Evolutionary conservation across 2,113 vertebrate genomes (phyloP).

Genomic region (Stictonetta naevosa): DNA sequence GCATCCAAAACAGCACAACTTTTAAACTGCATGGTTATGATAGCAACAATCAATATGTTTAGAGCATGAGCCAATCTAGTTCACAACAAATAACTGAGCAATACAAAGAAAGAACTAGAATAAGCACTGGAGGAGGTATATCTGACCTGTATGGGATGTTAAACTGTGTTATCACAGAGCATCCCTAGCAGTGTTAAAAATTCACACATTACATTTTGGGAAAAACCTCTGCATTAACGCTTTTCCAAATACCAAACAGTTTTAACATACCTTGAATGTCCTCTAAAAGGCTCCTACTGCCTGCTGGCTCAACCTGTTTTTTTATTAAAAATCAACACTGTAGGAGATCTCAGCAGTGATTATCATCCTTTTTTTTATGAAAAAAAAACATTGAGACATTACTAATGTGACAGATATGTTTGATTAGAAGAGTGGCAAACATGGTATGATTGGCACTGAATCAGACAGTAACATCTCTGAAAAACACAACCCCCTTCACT

Average conservation of each 20-base stretch:
- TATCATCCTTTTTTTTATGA: not conserved
- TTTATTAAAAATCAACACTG: not conserved
- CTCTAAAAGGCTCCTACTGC: not conserved
- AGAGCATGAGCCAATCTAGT: not conserved
- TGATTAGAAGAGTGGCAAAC: not conserved
- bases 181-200: not conserved
- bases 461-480: not conserved
- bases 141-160: not conserved
- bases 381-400: not conserved
- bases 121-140: not conserved
- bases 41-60: not conserved
- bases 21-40: not conserved
- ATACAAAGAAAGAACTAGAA: not conserved
- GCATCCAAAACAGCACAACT: not conserved
- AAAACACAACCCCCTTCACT: fast-evolving
- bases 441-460: fast-evolving
- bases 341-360: not conserved
- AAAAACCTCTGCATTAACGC: not conserved
- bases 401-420: fast-evolving
- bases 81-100: not conserved
- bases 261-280: not conserved
- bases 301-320: not conserved
- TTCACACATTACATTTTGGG: not conserved
- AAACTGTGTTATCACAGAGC: not conserved
- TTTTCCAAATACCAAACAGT: not conserved